These are phyloP conservation scores for Amphipyra tragopoginis DNA, from an alignment of 2,888 invertebrate species.

Conservation along the genomic window DNA sequence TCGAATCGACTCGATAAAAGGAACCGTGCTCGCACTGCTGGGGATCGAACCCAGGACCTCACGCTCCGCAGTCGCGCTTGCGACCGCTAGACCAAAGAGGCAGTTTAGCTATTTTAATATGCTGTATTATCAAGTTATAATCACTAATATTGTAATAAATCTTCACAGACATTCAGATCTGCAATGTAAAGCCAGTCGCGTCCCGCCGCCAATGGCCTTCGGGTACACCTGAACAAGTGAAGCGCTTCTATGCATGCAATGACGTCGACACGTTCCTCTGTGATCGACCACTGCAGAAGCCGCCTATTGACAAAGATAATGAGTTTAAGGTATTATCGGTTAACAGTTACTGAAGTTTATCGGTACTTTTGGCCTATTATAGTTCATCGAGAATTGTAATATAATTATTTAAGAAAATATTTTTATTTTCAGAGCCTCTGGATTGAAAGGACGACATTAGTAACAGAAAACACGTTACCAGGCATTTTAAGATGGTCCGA, in stretches of 20 bases:
- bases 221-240: conserved; percentile 96
- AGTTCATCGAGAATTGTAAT: not conserved
- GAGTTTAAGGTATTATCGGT: conserved; percentile 94
- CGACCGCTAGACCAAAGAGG: no score
- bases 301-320: conserved; percentile 97
- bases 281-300: conserved; percentile 97
- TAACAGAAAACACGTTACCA: conserved; percentile 95
- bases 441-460: conserved; percentile 97
- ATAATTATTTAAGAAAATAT: not conserved
- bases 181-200: conserved; percentile 97
- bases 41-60: no score
- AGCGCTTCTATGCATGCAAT: conserved; percentile 97
- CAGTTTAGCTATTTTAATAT: no score
- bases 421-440: conserved; percentile 93
- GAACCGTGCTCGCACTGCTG: no score
- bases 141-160: not conserved
- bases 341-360: not conserved
- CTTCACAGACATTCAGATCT: conserved; percentile 95
- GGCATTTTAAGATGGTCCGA: conserved; percentile 98
- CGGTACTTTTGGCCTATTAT: no score
- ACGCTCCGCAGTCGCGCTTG: no score
- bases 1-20: no score
- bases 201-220: conserved; percentile 91
- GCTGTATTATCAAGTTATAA: no score
- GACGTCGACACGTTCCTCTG: conserved; percentile 97